Conservation (phyloP, 2,888 invertebrate species). For the Alloscopus bannaensis region DNA sequence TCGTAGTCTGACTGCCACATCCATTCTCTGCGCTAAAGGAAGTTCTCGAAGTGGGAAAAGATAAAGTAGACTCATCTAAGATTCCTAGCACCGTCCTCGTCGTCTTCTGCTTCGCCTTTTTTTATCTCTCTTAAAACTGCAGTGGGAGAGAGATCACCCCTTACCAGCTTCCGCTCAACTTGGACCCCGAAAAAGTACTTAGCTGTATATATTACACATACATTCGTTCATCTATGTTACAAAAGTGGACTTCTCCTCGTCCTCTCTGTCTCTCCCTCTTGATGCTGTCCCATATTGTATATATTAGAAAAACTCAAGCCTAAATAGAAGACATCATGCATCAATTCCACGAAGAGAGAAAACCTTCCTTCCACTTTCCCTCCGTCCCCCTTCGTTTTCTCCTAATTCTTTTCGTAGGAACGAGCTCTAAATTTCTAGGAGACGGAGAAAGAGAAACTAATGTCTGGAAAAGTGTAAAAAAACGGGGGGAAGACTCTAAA, state of each 20-base stretch:
- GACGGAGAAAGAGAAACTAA: conserved; percentile 33
- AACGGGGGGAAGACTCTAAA: conserved; percentile 17
- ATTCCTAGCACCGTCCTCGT: conserved; percentile 18
- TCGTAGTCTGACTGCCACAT: too few relatives aligned
- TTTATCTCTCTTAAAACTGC: conserved; percentile 21
- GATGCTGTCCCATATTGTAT: too few relatives aligned
- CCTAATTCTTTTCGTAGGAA: too few relatives aligned
- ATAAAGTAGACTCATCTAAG: conserved; percentile 55
- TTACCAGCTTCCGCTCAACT: conserved; percentile 12
- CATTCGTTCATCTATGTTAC: background rate
- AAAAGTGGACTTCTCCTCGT: background rate
- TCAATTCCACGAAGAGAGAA: conserved; percentile 27
- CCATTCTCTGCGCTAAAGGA: too few relatives aligned
- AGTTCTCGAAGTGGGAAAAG: conserved; percentile 34
- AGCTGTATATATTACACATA: background rate
- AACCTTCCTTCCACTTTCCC: conserved; percentile 9
- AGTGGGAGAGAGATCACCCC: conserved; percentile 16
- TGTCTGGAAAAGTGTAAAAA: conserved; percentile 43
- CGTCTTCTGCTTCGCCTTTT: background rate
- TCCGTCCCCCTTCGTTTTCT: conserved; percentile 19
- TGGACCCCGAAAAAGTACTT: background rate
- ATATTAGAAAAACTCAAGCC: conserved; percentile 6
- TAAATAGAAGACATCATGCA: conserved; percentile 45
- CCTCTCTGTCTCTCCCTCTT: too few relatives aligned
- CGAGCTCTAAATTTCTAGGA: too few relatives aligned